These are phyloP conservation scores for Calypte anna DNA, from an alignment of 2,113 vertebrate species.

Conservation along the genomic window DNA sequence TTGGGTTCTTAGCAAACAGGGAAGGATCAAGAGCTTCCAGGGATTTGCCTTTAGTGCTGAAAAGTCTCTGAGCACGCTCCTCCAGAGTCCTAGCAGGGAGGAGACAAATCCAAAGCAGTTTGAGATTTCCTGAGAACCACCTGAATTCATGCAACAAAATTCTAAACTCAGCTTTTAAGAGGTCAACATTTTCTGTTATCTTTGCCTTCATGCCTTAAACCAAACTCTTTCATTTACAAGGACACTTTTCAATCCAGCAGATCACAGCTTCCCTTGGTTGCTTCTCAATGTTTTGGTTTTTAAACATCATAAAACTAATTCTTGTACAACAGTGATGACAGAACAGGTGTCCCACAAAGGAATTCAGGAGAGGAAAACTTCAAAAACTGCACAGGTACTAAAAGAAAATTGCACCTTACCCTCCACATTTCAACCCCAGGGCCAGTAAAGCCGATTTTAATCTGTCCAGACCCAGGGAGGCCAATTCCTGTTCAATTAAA, in stretches of 20 bases:
- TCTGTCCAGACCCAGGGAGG: slow-evolving; percentile 95
- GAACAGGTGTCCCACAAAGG: not conserved
- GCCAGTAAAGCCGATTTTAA: slow-evolving; percentile 97
- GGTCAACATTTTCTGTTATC: not conserved
- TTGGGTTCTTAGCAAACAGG: slow-evolving; percentile 96
- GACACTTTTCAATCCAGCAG: not conserved
- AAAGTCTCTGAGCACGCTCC: slow-evolving; percentile 94
- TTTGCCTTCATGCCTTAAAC: not conserved
- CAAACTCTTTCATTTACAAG: not conserved
- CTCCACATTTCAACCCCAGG: slow-evolving; percentile 94
- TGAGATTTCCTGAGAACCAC: not conserved
- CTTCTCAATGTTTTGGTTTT: not conserved
- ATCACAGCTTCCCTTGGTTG: rapidly evolving
- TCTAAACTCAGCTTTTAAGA: not conserved
- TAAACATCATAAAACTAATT: not conserved
- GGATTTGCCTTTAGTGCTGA: slow-evolving; percentile 97
- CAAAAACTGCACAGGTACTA: not conserved
- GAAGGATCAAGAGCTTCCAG: slow-evolving; percentile 92
- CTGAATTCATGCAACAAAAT: not conserved
- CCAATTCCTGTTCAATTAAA: slow-evolving; percentile 86
- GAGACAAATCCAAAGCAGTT: not conserved
- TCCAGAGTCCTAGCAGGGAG: slow-evolving; percentile 86
- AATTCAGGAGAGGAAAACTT: not conserved
- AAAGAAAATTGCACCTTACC: slow-evolving; percentile 79
- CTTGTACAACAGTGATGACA: not conserved